phyloP scores from a whole-genome alignment of 1,140 invertebrate species.

The Asbolus verrucosus region DNA sequence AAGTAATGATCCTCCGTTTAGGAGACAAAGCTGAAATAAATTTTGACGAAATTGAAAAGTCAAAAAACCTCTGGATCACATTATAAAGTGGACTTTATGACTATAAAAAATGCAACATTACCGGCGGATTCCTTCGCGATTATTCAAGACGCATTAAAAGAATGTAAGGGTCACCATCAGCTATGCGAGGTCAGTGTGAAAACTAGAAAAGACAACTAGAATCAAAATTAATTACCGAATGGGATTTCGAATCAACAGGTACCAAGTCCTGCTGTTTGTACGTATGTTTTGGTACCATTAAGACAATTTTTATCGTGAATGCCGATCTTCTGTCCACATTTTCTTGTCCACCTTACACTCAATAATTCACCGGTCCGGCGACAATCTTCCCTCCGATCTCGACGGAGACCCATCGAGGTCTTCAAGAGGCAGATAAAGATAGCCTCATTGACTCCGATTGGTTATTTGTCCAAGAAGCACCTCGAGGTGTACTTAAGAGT shows the following conservation, averaged over 20 bases:
- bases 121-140: too few species aligned
- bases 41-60: too few species aligned
- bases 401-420: neutral
- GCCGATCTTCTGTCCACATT: conserved; percentile 29
- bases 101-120: too few species aligned
- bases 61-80: too few species aligned
- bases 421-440: neutral
- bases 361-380: conserved; percentile 3
- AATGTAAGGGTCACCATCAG: conserved; percentile 14
- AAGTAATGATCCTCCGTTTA: too few species aligned
- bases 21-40: too few species aligned
- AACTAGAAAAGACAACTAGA: conserved; percentile 19
- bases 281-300: conserved; percentile 27
- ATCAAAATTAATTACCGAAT: conserved; percentile 33
- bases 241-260: conserved; percentile 31
- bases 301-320: conserved; percentile 28
- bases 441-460: conserved; percentile 4
- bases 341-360: conserved; percentile 34
- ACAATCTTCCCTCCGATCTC: conserved; percentile 6
- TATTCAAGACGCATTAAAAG: too few species aligned
- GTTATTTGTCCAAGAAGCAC: conserved; percentile 7
- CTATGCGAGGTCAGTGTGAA: neutral
- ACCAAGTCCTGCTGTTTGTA: conserved; percentile 18
- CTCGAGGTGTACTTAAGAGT: conserved; percentile 9
- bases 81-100: too few species aligned